These are phyloP conservation scores for Zaprionus africanus DNA, from an alignment of 1,140 invertebrate genomes.

Conservation along the genomic window DNA sequence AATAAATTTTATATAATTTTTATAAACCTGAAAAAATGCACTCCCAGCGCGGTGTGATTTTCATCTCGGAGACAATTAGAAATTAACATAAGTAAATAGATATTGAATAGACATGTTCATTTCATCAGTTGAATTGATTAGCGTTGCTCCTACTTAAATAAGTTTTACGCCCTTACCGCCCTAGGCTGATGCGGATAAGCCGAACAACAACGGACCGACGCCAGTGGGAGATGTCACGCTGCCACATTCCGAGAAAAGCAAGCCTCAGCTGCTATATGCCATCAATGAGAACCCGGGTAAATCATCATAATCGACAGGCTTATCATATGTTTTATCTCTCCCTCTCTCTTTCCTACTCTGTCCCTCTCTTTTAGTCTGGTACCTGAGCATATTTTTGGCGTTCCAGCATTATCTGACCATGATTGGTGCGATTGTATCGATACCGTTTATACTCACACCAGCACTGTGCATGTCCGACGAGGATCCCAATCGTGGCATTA, in stretches of 20 bases:
- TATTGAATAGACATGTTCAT: constrained; percentile 35
- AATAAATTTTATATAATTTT: constrained; percentile 37
- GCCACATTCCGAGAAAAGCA: constrained; percentile 43
- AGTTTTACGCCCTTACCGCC: constrained; percentile 9
- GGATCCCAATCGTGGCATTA: constrained; percentile 91
- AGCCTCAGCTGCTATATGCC: constrained; percentile 86
- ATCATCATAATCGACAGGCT: not conserved
- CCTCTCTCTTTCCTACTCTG: not conserved
- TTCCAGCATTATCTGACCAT: constrained; percentile 95
- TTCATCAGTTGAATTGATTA: constrained; percentile 25
- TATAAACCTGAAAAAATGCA: constrained; percentile 50
- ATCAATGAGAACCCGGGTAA: constrained; percentile 91
- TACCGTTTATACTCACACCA: constrained; percentile 92
- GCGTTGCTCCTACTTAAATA: constrained; percentile 15
- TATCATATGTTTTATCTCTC: not conserved
- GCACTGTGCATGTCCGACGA: constrained; percentile 92
- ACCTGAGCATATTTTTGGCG: constrained; percentile 92
- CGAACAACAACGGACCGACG: constrained; percentile 7
- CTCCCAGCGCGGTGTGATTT: constrained; percentile 3
- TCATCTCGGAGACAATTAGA: constrained; percentile 13
- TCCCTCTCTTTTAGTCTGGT: constrained; percentile 86
- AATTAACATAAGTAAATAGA: constrained; percentile 66
- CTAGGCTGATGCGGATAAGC: constrained; percentile 32
- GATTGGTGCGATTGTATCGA: constrained; percentile 94
- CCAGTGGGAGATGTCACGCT: constrained; percentile 19